Percentiles rank a stretch among this genome's conserved stretches.
These are phyloP conservation scores for Latrodectus elegans DNA, from an alignment of 2,888 invertebrate species.

Conservation along the genomic window DNA sequence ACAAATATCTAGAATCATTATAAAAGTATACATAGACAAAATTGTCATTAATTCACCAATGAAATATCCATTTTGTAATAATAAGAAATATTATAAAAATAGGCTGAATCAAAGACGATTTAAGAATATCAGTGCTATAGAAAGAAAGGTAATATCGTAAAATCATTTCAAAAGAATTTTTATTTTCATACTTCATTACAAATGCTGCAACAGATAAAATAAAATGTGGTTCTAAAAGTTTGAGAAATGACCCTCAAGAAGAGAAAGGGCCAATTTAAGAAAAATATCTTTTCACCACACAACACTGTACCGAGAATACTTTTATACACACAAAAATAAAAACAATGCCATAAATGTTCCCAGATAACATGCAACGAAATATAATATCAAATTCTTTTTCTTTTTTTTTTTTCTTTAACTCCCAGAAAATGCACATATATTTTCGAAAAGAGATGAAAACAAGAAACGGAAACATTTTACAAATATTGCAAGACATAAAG, in stretches of 20 bases:
- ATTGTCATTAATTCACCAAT: too few species aligned
- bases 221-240: background rate
- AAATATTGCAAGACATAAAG: conserved; percentile 61
- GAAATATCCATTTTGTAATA: too few species aligned
- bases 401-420: background rate
- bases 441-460: background rate
- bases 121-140: too few species aligned
- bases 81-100: too few species aligned
- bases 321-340: conserved; percentile 10
- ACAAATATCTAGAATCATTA: too few species aligned
- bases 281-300: conserved; percentile 17
- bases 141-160: too few species aligned
- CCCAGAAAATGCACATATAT: background rate
- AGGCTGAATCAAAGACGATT: too few species aligned
- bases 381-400: background rate
- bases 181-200: too few species aligned
- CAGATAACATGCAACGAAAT: background rate
- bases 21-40: too few species aligned
- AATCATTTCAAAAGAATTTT: too few species aligned
- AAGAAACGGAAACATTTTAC: conserved; percentile 52
- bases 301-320: conserved; percentile 32
- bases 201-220: background rate
- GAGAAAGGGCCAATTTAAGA: background rate
- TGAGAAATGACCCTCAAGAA: background rate
- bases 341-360: conserved; percentile 8